phyloP scores from a whole-genome alignment of 2,113 vertebrate genomes.

The Candoia aspera region DNA sequence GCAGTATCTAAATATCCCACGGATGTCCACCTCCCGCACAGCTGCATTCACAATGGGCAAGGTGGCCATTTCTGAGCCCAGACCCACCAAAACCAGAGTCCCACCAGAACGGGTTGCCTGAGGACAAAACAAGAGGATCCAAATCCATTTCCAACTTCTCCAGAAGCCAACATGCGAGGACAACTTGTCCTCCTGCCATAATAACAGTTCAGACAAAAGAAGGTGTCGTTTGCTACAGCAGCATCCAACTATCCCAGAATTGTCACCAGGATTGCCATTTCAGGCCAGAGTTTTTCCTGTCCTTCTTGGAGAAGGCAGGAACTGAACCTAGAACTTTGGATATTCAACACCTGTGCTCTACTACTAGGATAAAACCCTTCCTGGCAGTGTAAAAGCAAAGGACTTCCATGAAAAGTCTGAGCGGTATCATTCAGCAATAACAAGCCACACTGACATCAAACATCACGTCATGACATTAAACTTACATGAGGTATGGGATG shows the following conservation, averaged over 20 bases:
- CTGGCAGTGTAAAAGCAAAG: no score
- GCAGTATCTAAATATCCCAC: conserved; percentile 93
- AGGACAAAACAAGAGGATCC: neutral
- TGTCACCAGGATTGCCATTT: neutral
- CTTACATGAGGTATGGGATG: no score
- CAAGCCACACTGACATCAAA: no score
- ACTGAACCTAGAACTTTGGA: neutral
- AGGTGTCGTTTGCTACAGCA: no score
- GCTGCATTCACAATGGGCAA: conserved; percentile 85
- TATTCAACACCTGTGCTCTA: neutral
- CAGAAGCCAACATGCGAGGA: neutral
- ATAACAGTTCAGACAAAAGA: neutral
- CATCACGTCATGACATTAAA: no score
- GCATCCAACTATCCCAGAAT: neutral
- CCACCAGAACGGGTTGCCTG: conserved; percentile 91
- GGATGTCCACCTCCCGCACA: conserved; percentile 89
- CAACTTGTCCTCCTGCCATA: neutral
- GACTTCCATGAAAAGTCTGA: no score
- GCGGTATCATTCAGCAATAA: no score
- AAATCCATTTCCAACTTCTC: neutral
- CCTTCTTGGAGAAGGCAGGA: neutral
- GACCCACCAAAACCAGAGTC: conserved; percentile 87
- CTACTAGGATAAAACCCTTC: neutral
- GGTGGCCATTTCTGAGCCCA: conserved; percentile 81
- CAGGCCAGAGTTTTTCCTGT: neutral